Evolutionary conservation across 2,797 vertebrate species (phyloP), one percentile per base, ranked within the genome.

Genomic region (Gobio occitaniae): DNA sequence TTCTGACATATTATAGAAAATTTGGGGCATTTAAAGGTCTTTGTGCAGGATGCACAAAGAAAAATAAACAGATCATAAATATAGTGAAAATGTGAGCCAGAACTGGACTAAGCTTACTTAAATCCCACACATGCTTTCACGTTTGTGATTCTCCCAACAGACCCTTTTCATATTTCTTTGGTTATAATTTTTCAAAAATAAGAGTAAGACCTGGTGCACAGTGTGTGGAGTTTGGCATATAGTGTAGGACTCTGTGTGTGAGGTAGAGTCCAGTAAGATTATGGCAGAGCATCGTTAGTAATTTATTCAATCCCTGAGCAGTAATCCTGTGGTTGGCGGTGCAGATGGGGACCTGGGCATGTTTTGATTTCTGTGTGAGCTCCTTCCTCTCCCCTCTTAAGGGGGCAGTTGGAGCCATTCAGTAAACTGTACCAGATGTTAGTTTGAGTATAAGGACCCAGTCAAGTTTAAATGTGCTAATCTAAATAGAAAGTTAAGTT

Each of bases 401-500:
- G 10, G 38, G 59, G 50, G 25, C 50, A 69, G 63, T 84, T 47
- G 25, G 65, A 84, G 41, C 38, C 25, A 0, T 59, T 69, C 12
- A 65, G 82, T 16, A 78, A 69, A 69, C 32, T 86, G 48, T 75
- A 66, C 36, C 32, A 71, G 79, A 82, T 54, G 44, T 71, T 59
- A 52, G 80, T 56, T 25, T 63, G 10, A 76, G 29, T 61, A 41
- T 81, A 54, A 29, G 65, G 13, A n/a, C 19, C 52, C n/a, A 69
- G 48, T 16, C 6, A 36, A 48, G 29, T 80, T 71, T 83, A 52
- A 65, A 72, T 61, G 63, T 48, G 80, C 63, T 86, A 72, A 59
- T 85, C 48, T 65, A 29, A 72, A 70, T 11, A n/a, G 52, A 68
- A 69, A 82, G 70, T 78, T 86, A 71, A 25, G 75, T 86, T 86